Percentiles rank a stretch among this genome's conserved stretches.
phyloP scores from a whole-genome alignment of 2,888 invertebrate genomes.

The Lepidonotus clava region DNA sequence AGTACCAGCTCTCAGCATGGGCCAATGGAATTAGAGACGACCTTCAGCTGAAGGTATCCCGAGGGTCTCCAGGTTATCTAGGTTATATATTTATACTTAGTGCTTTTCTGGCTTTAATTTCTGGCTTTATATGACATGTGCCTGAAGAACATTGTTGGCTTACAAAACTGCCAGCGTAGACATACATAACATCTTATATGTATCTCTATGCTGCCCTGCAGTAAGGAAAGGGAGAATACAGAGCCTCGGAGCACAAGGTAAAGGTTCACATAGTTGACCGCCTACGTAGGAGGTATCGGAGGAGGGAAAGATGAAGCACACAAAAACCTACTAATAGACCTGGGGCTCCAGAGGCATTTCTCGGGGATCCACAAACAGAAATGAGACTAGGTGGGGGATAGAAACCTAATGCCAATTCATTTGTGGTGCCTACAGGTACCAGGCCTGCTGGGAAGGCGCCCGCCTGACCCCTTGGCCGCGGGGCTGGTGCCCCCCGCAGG shows the following conservation, averaged over 20 bases:
- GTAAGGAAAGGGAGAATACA: background rate
- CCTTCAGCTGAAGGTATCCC: background rate
- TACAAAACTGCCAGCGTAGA: no score
- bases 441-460: background rate
- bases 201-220: no score
- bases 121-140: no score
- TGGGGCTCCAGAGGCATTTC: background rate
- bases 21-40: background rate
- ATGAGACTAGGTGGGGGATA: background rate
- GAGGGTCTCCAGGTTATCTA: background rate
- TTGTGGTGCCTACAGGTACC: background rate
- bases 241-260: background rate
- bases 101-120: background rate
- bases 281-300: no score
- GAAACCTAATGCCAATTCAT: slow-evolving; percentile 5
- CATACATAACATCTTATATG: no score
- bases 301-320: no score
- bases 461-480: no score
- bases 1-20: background rate
- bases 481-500: no score
- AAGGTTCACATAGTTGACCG: background rate
- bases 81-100: background rate
- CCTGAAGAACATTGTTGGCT: no score
- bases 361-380: background rate
- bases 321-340: background rate